A percentile compares a stretch with the other conserved stretches of the same genome.
These are phyloP conservation scores for Clepsis dumicolana DNA, from an alignment of 2,888 invertebrate species.

Conservation along the genomic window DNA sequence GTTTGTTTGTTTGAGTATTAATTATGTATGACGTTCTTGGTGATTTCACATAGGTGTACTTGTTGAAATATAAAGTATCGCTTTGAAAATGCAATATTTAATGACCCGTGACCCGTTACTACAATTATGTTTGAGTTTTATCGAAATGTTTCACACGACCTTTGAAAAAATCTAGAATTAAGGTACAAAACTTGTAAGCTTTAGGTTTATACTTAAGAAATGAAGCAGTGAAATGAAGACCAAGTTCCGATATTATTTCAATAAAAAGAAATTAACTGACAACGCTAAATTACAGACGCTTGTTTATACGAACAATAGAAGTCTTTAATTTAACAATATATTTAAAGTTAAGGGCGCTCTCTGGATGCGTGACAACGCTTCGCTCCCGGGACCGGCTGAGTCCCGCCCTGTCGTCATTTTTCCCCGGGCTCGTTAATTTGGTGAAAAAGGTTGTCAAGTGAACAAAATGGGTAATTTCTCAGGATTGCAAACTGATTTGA, in stretches of 20 bases:
- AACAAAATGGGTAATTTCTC: slow-evolving; percentile 32
- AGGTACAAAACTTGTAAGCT: too few relatives aligned
- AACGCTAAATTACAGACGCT: too few relatives aligned
- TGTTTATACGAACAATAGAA: not conserved
- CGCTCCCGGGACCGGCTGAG: not conserved
- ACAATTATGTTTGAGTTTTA: too few relatives aligned
- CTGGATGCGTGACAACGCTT: not conserved
- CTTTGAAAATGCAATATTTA: too few relatives aligned
- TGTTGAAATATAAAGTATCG: too few relatives aligned
- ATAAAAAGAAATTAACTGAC: too few relatives aligned
- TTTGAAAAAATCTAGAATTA: too few relatives aligned
- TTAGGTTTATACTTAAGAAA: too few relatives aligned
- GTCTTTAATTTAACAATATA: not conserved
- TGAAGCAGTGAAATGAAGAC: too few relatives aligned
- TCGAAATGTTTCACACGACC: too few relatives aligned
- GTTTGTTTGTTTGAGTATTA: not conserved
- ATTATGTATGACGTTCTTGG: not conserved
- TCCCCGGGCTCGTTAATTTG: slow-evolving; percentile 28
- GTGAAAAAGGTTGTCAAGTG: slow-evolving; percentile 35
- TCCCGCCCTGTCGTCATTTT: slow-evolving; percentile 2
- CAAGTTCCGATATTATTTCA: too few relatives aligned
- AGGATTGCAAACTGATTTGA: slow-evolving; percentile 26
- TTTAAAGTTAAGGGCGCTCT: not conserved
- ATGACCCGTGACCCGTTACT: too few relatives aligned
- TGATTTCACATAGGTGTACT: not conserved